These are phyloP conservation scores for Melipona bicolor DNA, from an alignment of 2,888 invertebrate species.

Conservation along the genomic window DNA sequence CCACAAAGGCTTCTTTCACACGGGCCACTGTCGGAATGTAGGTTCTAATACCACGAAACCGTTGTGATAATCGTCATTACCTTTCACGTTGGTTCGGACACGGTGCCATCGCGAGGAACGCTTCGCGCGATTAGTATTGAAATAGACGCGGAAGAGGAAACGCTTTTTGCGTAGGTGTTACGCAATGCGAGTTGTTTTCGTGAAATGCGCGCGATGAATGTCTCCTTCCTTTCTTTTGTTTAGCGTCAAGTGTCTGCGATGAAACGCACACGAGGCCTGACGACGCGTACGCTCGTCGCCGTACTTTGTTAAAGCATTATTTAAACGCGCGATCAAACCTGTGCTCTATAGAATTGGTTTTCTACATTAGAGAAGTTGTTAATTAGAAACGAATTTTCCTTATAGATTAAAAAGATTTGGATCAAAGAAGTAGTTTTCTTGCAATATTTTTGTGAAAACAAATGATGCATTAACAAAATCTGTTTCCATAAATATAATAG, in stretches of 20 bases:
- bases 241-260: neutral
- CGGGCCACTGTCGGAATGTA: neutral
- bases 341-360: neutral
- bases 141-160: slow-evolving; percentile 54
- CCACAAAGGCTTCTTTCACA: slow-evolving; percentile 34
- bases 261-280: too few species aligned
- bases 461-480: too few species aligned
- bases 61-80: slow-evolving; percentile 25
- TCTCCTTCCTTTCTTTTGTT: neutral
- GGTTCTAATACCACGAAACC: neutral
- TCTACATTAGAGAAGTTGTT: too few species aligned
- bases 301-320: neutral
- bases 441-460: too few species aligned
- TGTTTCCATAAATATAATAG: too few species aligned
- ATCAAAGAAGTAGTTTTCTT: too few species aligned
- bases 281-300: neutral
- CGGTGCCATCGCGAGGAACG: slow-evolving; percentile 12
- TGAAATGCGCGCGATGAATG: slow-evolving; percentile 5
- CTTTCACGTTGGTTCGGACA: slow-evolving; percentile 13
- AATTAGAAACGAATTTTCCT: too few species aligned
- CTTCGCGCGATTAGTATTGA: slow-evolving; percentile 48
- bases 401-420: too few species aligned
- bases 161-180: slow-evolving; percentile 37
- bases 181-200: slow-evolving; percentile 26
- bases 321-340: neutral